Percentiles rank a stretch among this genome's conserved stretches.
These are phyloP conservation scores for Lethenteron reissneri DNA, from an alignment of 2,113 vertebrate species.

Conservation along the genomic window DNA sequence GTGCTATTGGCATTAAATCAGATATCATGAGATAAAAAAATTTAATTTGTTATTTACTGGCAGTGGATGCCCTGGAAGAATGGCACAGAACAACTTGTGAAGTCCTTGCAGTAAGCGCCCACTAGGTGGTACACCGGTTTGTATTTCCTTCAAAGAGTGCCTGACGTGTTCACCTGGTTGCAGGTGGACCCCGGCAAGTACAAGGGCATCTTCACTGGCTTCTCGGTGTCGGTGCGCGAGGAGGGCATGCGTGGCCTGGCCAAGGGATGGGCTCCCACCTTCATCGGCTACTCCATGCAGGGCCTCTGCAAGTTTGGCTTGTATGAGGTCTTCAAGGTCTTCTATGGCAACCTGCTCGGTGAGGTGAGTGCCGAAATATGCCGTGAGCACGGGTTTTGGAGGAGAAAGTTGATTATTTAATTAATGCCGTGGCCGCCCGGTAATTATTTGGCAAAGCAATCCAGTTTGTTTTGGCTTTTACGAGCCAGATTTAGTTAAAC, in stretches of 20 bases:
- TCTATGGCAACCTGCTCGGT: conserved; percentile 66
- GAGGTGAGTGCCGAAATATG: conserved; percentile 35
- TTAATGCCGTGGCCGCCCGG: no score
- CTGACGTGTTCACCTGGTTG: not conserved
- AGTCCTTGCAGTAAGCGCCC: no score
- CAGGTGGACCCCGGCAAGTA: conserved; percentile 84
- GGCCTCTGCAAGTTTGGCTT: conserved; percentile 98
- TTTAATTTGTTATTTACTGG: no score
- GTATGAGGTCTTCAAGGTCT: conserved; percentile 88
- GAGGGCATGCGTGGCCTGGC: conserved; percentile 75
- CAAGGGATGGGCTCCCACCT: conserved; percentile 95
- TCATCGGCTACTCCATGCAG: conserved; percentile 92
- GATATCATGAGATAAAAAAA: no score
- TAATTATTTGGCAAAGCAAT: no score
- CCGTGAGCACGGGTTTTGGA: no score
- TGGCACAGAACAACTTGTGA: no score
- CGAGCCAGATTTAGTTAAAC: no score
- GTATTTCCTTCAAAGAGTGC: not conserved
- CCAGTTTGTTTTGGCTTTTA: no score
- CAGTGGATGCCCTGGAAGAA: no score
- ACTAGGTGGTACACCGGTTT: not conserved
- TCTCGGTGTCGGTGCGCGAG: conserved; percentile 58
- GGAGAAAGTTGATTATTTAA: no score
- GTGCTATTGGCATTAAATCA: no score
- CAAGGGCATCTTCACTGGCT: conserved; percentile 79